Evolutionary conservation across 2,888 invertebrate genomes (phyloP).

Genomic region (Nipponacmea schrenckii): DNA sequence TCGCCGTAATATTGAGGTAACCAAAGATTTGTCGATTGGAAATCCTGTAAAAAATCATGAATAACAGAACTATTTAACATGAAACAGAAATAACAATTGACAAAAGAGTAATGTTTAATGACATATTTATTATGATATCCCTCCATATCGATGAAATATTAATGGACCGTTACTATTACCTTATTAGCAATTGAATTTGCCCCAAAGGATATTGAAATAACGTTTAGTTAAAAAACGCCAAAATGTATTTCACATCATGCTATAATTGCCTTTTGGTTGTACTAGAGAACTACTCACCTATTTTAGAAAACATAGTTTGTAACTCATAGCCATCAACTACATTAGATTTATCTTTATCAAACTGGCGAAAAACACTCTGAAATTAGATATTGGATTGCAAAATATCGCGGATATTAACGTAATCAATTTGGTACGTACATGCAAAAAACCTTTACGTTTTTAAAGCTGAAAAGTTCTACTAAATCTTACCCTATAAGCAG

Average conservation of each 20-base stretch:
- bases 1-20: conserved; percentile 88
- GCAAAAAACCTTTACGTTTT: no score
- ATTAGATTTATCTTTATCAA: conserved; percentile 84
- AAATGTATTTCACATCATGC: no score
- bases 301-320: conserved; percentile 71
- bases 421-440: no score
- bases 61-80: background rate
- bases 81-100: no score
- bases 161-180: no score
- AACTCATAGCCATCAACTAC: conserved; percentile 84
- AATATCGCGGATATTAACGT: background rate
- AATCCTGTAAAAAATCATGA: conserved; percentile 70
- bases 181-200: no score
- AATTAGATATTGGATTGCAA: conserved; percentile 44
- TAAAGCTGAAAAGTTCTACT: no score
- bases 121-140: background rate
- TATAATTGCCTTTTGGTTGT: no score
- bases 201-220: no score
- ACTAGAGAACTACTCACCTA: no score
- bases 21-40: conserved; percentile 85
- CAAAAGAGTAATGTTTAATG: background rate
- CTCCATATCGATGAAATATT: no score
- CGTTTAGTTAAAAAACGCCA: no score
- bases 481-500: conserved; percentile 83
- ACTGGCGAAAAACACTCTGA: conserved; percentile 86